Percentiles rank a stretch among this genome's conserved stretches.
These are phyloP conservation scores for Megaceryle alcyon DNA, from an alignment of 2,797 vertebrate species.

Conservation along the genomic window DNA sequence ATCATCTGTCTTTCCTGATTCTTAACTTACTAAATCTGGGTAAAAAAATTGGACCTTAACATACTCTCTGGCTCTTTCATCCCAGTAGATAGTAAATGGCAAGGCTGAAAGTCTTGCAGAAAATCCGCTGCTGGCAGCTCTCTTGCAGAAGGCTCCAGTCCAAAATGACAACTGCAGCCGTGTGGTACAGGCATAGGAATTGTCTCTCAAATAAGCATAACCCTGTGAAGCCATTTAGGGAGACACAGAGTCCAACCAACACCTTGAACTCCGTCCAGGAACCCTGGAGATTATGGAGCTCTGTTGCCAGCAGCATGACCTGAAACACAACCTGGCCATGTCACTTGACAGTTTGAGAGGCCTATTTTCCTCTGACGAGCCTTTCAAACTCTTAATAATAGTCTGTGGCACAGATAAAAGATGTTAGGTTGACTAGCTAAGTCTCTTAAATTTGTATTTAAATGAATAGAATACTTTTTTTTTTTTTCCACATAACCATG, in stretches of 20 bases:
- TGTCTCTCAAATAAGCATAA: constrained; percentile 63
- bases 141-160: constrained; percentile 12
- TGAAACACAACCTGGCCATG: constrained; percentile 58
- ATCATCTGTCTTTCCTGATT: not conserved
- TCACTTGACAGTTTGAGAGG: constrained; percentile 36
- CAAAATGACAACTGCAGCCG: constrained; percentile 52
- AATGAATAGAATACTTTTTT: constrained; percentile 40
- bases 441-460: constrained; percentile 55
- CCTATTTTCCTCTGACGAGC: constrained; percentile 6
- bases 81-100: not conserved
- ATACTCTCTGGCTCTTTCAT: not conserved
- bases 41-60: not conserved
- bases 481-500: not conserved
- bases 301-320: constrained; percentile 48
- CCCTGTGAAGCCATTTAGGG: constrained; percentile 62
- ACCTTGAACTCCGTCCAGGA: constrained; percentile 67
- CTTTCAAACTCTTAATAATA: constrained; percentile 51
- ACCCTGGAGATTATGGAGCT: constrained; percentile 45
- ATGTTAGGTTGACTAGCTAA: constrained; percentile 28
- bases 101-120: constrained; percentile 49
- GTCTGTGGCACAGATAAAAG: constrained; percentile 43
- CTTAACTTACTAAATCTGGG: not conserved
- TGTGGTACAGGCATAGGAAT: constrained; percentile 45
- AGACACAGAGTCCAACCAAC: constrained; percentile 14
- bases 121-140: constrained; percentile 50